These are phyloP conservation scores for Diprion similis DNA, from an alignment of 1,140 invertebrate genomes.

Conservation along the genomic window DNA sequence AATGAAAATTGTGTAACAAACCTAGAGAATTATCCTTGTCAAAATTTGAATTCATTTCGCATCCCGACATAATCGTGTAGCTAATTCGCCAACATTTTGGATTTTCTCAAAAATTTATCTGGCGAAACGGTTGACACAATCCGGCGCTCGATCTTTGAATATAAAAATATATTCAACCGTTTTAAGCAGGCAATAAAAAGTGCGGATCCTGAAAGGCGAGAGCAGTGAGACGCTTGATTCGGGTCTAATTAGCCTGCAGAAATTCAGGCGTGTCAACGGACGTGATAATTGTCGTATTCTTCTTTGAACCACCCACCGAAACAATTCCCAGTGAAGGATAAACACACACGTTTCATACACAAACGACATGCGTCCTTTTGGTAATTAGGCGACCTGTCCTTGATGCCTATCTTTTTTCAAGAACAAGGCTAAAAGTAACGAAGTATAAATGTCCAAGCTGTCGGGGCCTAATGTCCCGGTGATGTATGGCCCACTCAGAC, in stretches of 20 bases:
- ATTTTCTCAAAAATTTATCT: too few species aligned
- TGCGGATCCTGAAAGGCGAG: not conserved
- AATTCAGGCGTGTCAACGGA: slow-evolving; percentile 1
- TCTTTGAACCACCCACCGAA: not conserved
- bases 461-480: not conserved
- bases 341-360: not conserved
- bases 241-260: not conserved
- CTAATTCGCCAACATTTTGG: too few species aligned
- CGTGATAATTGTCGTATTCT: slow-evolving; percentile 3
- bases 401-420: not conserved
- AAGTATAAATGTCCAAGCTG: not conserved
- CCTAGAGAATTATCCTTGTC: too few species aligned
- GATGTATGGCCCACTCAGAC: slow-evolving; percentile 1
- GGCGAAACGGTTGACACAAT: too few species aligned
- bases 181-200: too few species aligned
- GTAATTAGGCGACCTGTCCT: not conserved
- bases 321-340: not conserved
- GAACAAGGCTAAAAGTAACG: not conserved
- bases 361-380: slow-evolving; percentile 3
- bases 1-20: too few species aligned
- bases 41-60: too few species aligned
- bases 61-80: too few species aligned
- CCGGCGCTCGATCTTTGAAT: too few species aligned
- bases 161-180: too few species aligned
- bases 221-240: not conserved